These are phyloP conservation scores for Dicerorhinus sumatrensis DNA, from an alignment of 2,113 vertebrate species.

Conservation along the genomic window DNA sequence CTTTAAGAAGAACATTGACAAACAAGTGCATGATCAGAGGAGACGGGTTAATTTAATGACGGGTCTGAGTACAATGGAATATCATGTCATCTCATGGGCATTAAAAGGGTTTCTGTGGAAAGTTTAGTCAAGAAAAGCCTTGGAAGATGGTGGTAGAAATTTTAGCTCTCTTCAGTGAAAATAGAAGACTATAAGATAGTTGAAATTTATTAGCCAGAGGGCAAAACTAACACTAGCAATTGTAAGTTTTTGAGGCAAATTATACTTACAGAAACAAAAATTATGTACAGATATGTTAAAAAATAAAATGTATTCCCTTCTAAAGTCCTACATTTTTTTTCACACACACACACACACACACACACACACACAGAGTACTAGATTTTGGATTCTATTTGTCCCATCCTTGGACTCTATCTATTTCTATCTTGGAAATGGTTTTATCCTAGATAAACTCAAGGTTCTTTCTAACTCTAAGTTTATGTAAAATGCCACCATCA, in stretches of 20 bases:
- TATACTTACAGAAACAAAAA: neutral
- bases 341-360: neutral
- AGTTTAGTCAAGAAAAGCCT: neutral
- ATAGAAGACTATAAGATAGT: neutral
- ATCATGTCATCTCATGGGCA: neutral
- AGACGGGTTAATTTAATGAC: neutral
- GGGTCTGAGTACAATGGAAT: neutral
- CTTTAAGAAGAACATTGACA: neutral
- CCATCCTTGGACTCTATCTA: too few relatives aligned
- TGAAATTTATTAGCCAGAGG: neutral
- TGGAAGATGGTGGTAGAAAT: neutral
- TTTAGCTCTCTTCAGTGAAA: neutral
- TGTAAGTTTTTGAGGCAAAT: neutral
- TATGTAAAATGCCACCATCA: neutral
- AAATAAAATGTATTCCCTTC: neutral
- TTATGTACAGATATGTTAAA: neutral
- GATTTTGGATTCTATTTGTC: neutral
- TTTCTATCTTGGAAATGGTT: neutral
- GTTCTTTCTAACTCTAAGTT: neutral
- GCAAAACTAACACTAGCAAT: neutral
- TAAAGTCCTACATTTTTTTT: neutral
- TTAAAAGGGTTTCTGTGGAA: neutral
- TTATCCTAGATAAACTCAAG: slow-evolving; percentile 6
- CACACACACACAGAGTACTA: neutral
- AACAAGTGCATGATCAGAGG: neutral